Evolutionary conservation across 2,888 invertebrate species (phyloP).

Genomic region (Drosophila pseudotalamancana): DNA sequence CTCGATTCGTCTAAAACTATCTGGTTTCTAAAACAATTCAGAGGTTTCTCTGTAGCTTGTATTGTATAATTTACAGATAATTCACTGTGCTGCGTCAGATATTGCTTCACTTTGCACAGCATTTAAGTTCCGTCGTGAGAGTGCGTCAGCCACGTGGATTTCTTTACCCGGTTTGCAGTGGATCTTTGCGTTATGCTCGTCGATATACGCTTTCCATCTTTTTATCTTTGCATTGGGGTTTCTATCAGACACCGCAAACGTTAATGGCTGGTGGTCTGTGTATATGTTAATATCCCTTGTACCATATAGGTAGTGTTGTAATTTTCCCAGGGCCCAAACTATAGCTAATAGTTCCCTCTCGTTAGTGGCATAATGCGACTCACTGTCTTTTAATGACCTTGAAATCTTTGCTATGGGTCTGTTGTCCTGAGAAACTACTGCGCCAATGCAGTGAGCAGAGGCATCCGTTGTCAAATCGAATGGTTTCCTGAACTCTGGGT

Average conservation of each 20-base stretch:
- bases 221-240: neutral
- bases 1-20: neutral
- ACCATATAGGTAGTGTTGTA: neutral
- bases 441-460: neutral
- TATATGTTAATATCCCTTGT: neutral
- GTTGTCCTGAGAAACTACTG: neutral
- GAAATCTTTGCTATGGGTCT: slow-evolving; percentile 2
- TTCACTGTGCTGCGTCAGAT: neutral
- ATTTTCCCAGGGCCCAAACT: neutral
- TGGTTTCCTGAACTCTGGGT: slow-evolving; percentile 3
- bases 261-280: neutral
- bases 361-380: slow-evolving; percentile 2
- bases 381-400: neutral
- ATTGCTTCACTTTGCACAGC: neutral
- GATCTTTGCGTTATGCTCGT: neutral
- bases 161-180: neutral
- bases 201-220: slow-evolving; percentile 2
- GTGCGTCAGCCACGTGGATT: neutral
- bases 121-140: neutral
- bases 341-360: neutral
- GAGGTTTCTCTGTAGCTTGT: neutral
- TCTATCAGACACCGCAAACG: neutral
- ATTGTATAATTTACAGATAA: neutral
- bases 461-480: neutral
- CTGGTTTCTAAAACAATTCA: neutral